Conservation (phyloP, 2,888 invertebrate species). For the Pocota personata region DNA sequence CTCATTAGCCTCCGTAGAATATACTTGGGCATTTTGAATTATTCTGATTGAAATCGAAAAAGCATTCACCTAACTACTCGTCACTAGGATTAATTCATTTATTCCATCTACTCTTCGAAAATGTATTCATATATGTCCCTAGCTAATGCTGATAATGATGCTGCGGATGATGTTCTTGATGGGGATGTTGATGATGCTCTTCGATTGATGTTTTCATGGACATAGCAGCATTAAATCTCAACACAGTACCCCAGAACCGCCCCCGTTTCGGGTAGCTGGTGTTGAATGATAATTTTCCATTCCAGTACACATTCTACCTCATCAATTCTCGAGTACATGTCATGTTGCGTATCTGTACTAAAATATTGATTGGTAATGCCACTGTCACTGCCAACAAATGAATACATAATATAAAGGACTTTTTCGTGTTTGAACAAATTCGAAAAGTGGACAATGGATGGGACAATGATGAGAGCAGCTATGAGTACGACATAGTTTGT, state of each 20-base stretch:
- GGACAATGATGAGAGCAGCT: not conserved
- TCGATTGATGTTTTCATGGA: not conserved
- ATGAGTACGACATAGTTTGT: not conserved
- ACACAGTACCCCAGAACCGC: not conserved
- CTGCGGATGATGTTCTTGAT: not conserved
- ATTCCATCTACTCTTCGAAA: not conserved
- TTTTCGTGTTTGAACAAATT: conserved; percentile 1
- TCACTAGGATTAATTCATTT: not conserved
- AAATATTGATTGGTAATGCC: conserved; percentile 23
- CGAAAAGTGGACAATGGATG: not conserved
- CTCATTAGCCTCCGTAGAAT: not conserved
- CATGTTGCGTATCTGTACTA: conserved; percentile 27
- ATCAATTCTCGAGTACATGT: conserved; percentile 32
- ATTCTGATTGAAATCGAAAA: conserved; percentile 26
- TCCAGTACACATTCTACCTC: conserved; percentile 34
- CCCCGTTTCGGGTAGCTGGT: not conserved
- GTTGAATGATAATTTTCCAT: conserved; percentile 35
- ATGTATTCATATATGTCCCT: not conserved
- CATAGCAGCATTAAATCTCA: not conserved
- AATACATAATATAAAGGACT: conserved; percentile 1
- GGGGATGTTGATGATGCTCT: not conserved
- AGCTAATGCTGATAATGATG: conserved; percentile 6
- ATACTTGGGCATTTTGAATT: not conserved
- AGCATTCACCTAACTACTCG: not conserved
- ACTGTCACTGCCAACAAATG: conserved; percentile 1